Conservation (phyloP, 2,888 invertebrate genomes). For the Drosophila putrida region DNA sequence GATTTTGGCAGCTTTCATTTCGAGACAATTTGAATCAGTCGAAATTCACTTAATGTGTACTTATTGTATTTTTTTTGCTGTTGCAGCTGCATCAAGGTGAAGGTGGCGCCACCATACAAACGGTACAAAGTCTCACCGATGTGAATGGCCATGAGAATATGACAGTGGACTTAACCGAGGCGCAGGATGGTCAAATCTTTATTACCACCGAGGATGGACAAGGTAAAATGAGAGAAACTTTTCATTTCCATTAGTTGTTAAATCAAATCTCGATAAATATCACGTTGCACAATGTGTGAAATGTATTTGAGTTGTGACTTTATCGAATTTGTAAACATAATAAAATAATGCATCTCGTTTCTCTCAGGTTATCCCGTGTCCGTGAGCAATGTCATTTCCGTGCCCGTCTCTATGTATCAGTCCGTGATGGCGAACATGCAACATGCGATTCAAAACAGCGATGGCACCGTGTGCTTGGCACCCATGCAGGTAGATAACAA, state of each 20-base stretch:
- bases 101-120: constrained; percentile 87
- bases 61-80: neutral
- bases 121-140: constrained; percentile 89
- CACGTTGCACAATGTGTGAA: too few species aligned
- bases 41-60: neutral
- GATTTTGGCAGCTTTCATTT: too few species aligned
- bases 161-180: constrained; percentile 96
- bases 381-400: constrained; percentile 97
- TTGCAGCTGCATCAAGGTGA: constrained; percentile 89
- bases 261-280: neutral
- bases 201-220: constrained; percentile 98
- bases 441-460: constrained; percentile 89
- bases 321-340: neutral
- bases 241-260: neutral
- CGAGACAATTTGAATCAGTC: too few species aligned
- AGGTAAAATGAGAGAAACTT: constrained; percentile 86
- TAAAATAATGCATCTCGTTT: neutral
- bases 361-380: constrained; percentile 88
- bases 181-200: constrained; percentile 97
- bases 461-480: constrained; percentile 93
- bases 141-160: constrained; percentile 92
- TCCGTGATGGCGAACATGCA: constrained; percentile 97
- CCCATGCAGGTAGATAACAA: constrained; percentile 91
- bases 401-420: constrained; percentile 98
- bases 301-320: neutral